Conservation (phyloP, 92 coral and sea anemone genomes). For the Anthopleura xanthogrammica region DNA sequence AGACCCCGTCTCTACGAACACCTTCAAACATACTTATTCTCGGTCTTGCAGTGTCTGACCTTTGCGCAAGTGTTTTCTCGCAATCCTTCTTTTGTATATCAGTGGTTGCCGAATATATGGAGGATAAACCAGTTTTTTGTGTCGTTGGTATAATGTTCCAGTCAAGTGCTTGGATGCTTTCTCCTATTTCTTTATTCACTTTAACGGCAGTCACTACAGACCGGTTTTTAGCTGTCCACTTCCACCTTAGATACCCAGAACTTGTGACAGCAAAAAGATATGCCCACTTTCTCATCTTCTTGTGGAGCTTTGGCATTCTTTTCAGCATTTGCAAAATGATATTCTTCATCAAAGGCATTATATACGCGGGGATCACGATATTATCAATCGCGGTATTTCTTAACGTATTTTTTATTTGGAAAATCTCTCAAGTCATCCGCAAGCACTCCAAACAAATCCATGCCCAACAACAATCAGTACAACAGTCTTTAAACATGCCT, state of each 20-base stretch:
- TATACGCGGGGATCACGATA: neutral
- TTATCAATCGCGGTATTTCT: neutral
- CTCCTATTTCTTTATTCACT: neutral
- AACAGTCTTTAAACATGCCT: conserved; percentile 4
- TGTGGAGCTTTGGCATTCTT: conserved; percentile 19
- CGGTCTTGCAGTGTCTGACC: neutral
- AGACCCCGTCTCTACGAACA: neutral
- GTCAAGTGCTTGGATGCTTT: neutral
- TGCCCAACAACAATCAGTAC: neutral
- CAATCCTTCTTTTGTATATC: neutral
- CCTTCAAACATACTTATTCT: neutral
- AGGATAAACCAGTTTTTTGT: neutral
- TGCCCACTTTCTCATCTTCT: neutral
- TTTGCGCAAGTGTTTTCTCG: neutral
- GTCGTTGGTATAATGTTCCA: neutral
- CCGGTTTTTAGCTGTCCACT: conserved; percentile 44
- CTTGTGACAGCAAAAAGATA: conserved; percentile 34
- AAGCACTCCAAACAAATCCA: neutral
- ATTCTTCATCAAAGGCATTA: neutral
- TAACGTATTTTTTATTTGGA: neutral
- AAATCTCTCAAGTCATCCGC: conserved; percentile 8
- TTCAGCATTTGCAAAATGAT: neutral
- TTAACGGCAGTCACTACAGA: conserved; percentile 24
- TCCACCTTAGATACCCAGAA: conserved; percentile 36
- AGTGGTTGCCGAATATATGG: neutral